Percentiles rank a stretch among this genome's conserved stretches.
phyloP scores from a whole-genome alignment of 2,888 invertebrate genomes.

The Marronus borbonicus region DNA sequence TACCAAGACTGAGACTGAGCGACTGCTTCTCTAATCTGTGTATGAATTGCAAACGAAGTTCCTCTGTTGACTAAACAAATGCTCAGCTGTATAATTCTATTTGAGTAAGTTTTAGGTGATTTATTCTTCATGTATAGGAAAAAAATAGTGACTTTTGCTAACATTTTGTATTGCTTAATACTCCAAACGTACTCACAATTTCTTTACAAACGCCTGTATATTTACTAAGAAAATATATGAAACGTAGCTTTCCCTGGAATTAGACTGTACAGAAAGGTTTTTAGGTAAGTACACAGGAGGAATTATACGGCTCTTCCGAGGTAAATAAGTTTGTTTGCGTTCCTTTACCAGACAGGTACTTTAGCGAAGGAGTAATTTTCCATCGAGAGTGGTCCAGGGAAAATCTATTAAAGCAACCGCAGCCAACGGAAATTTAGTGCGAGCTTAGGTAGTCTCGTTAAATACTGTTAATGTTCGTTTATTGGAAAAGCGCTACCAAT shows the following conservation, averaged over 20 bases:
- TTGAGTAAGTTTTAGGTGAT: too few relatives aligned
- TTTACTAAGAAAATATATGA: too few relatives aligned
- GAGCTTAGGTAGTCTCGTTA: slow-evolving; percentile 33
- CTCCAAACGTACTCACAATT: too few relatives aligned
- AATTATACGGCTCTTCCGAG: slow-evolving; percentile 2
- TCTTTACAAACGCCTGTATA: too few relatives aligned
- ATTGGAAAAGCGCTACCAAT: slow-evolving; percentile 33
- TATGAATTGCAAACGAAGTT: too few relatives aligned
- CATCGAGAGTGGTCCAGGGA: slow-evolving; percentile 6
- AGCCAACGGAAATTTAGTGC: slow-evolving; percentile 26
- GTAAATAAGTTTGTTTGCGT: slow-evolving; percentile 38
- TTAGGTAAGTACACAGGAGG: not conserved
- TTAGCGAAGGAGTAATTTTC: slow-evolving; percentile 25
- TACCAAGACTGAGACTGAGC: too few relatives aligned
- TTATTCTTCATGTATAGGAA: too few relatives aligned
- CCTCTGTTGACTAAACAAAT: too few relatives aligned
- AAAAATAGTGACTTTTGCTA: too few relatives aligned
- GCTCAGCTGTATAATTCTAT: too few relatives aligned
- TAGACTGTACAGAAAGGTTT: not conserved
- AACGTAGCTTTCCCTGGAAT: not conserved
- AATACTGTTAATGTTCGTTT: slow-evolving; percentile 37
- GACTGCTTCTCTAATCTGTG: too few relatives aligned
- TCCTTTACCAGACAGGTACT: slow-evolving; percentile 25
- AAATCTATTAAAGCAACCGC: slow-evolving; percentile 32
- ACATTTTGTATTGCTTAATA: too few relatives aligned